phyloP scores from a whole-genome alignment of 2,888 invertebrate species.

The Leptopilina drosophilae region DNA sequence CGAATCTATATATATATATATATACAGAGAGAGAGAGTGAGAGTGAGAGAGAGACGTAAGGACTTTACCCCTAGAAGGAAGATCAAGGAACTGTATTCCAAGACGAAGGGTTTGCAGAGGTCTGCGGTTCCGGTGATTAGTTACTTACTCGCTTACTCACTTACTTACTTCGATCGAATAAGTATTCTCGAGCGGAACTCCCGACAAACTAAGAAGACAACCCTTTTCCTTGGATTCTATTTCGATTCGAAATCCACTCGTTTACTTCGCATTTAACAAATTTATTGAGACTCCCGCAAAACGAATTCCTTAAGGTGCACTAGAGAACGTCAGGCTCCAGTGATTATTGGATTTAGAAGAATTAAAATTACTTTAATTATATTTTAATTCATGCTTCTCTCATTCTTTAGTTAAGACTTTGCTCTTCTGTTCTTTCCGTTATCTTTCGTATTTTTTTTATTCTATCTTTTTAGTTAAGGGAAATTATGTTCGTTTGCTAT shows the following conservation, averaged over 20 bases:
- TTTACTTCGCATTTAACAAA: constrained; percentile 14
- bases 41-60: constrained; percentile 32
- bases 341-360: background rate
- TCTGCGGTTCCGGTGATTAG: constrained; percentile 63
- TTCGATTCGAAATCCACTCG: constrained; percentile 16
- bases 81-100: constrained; percentile 50
- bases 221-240: constrained; percentile 26
- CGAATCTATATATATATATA: constrained; percentile 40
- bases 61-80: constrained; percentile 48
- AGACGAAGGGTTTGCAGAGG: constrained; percentile 47
- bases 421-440: no score
- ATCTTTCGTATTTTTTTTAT: no score
- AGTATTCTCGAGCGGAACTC: constrained; percentile 55
- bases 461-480: no score
- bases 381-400: no score
- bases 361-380: constrained; percentile 6
- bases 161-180: constrained; percentile 51
- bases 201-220: constrained; percentile 32
- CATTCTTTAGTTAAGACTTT: no score
- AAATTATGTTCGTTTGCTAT: no score
- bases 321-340: background rate
- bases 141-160: constrained; percentile 66
- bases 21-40: background rate
- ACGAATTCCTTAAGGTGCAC: constrained; percentile 6
- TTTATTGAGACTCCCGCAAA: background rate